Evolutionary conservation across 1,140 invertebrate genomes (phyloP).

Genomic region (Phortica variegata): DNA sequence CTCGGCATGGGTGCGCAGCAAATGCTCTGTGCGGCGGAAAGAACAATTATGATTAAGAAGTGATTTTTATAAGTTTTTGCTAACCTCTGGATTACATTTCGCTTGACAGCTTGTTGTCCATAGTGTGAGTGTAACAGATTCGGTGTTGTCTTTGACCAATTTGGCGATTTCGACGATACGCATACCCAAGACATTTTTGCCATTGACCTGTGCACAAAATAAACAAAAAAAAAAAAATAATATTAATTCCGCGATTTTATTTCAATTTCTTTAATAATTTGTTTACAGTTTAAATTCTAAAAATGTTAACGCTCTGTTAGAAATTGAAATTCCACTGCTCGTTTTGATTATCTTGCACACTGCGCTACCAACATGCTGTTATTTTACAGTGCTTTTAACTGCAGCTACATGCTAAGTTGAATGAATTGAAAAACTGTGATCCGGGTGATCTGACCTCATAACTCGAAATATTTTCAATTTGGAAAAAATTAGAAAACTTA

Average conservation of each 20-base stretch:
- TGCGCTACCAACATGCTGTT: conserved; percentile 4
- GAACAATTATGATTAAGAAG: not conserved
- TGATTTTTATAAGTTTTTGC: not conserved
- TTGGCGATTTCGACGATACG: conserved; percentile 62
- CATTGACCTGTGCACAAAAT: conserved; percentile 61
- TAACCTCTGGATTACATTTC: conserved; percentile 58
- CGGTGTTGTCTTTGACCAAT: conserved; percentile 58
- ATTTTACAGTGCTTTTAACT: not conserved
- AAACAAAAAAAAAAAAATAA: not conserved
- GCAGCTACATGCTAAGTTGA: no score
- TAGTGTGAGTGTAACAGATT: conserved; percentile 55
- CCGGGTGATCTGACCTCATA: no score
- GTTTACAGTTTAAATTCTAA: not conserved
- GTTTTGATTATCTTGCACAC: conserved; percentile 10
- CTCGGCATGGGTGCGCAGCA: conserved; percentile 61
- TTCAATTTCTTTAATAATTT: not conserved
- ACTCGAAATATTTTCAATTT: no score
- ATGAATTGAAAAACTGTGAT: no score
- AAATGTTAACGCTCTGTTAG: not conserved
- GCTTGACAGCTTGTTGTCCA: conserved; percentile 59
- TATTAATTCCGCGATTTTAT: not conserved
- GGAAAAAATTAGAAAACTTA: no score
- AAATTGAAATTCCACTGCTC: conserved; percentile 15
- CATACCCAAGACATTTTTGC: conserved; percentile 63
- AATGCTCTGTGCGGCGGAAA: conserved; percentile 41